Percentiles rank a stretch among this genome's conserved stretches.
Evolutionary conservation across 2,797 vertebrate species (phyloP).

Genomic region (Miichthys miiuy): DNA sequence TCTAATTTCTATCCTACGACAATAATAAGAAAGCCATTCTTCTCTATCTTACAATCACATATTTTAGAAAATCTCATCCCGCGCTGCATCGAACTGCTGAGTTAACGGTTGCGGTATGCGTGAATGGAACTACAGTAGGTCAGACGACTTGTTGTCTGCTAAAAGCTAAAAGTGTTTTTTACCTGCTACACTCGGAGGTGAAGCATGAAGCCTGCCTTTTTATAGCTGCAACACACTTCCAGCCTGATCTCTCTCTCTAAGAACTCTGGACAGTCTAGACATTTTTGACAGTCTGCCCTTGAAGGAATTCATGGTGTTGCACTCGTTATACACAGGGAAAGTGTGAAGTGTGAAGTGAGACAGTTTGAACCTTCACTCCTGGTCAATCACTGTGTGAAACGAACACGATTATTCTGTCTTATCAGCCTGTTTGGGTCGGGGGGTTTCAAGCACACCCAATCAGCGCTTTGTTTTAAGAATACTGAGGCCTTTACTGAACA

Average conservation of each 20-base stretch:
- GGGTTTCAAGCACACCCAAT: neutral
- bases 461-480: neutral
- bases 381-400: neutral
- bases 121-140: neutral
- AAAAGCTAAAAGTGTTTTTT: conserved; percentile 12
- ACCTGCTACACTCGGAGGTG: neutral
- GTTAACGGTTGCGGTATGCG: neutral
- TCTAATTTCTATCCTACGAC: conserved; percentile 64
- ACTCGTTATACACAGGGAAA: neutral
- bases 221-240: neutral
- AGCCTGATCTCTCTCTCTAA: neutral
- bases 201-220: neutral
- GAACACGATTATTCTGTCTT: neutral
- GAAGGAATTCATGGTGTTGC: neutral
- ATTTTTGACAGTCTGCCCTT: neutral
- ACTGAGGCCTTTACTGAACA: neutral
- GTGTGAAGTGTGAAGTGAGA: neutral
- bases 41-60: conserved; percentile 10
- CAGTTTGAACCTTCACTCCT: neutral
- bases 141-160: neutral
- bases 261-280: neutral
- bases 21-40: conserved; percentile 46
- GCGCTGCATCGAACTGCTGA: neutral
- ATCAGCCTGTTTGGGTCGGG: neutral
- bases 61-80: conserved; percentile 27